These are phyloP conservation scores for Apis laboriosa DNA, from an alignment of 1,140 invertebrate species.

Conservation along the genomic window DNA sequence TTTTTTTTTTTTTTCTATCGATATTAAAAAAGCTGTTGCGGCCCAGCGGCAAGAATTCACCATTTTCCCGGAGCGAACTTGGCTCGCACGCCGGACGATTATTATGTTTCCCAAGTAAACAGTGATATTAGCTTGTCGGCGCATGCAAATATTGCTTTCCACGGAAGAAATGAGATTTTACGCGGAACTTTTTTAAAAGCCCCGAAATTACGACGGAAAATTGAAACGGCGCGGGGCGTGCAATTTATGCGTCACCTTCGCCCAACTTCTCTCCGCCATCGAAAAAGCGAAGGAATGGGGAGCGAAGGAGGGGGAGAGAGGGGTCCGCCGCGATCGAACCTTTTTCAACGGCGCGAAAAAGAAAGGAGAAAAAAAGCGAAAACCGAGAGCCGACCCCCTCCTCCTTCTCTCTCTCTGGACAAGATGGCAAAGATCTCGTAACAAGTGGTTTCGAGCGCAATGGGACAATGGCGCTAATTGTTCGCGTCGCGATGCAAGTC, in stretches of 20 bases:
- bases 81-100: constrained; percentile 38
- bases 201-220: constrained; percentile 48
- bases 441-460: not conserved
- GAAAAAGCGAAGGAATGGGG: not conserved
- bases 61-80: constrained; percentile 24
- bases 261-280: constrained; percentile 6
- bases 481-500: not conserved
- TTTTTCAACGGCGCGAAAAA: too few species aligned
- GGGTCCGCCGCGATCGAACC: too few species aligned
- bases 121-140: constrained; percentile 53
- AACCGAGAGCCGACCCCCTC: too few species aligned
- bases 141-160: constrained; percentile 48
- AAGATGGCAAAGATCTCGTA: not conserved
- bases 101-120: constrained; percentile 53
- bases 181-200: constrained; percentile 50
- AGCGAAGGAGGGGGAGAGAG: too few species aligned
- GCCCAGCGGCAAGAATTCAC: constrained; percentile 13
- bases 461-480: constrained; percentile 29
- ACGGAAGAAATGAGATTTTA: constrained; percentile 45
- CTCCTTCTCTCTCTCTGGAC: too few species aligned
- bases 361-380: too few species aligned
- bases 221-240: constrained; percentile 37
- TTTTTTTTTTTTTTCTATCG: not conserved
- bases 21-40: constrained; percentile 14
- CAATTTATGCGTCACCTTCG: constrained; percentile 41